These are phyloP conservation scores for Plotosus lineatus DNA, from an alignment of 2,113 vertebrate genomes.

Conservation along the genomic window DNA sequence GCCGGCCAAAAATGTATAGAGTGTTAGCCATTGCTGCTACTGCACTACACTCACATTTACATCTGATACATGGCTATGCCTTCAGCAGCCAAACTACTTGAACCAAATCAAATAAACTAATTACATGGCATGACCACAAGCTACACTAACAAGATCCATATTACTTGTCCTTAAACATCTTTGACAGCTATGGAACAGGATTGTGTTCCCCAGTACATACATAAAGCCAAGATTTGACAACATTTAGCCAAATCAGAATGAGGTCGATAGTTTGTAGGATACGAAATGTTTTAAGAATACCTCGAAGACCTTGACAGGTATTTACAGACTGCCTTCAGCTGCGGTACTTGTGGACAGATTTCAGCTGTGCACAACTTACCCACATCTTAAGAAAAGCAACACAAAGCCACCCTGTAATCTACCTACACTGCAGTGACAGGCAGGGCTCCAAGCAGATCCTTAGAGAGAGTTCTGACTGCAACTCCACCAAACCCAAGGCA, in stretches of 20 bases:
- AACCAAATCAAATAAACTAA: conserved; percentile 27
- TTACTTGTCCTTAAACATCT: conserved; percentile 4
- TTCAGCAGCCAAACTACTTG: not conserved
- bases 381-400: conserved; percentile 39
- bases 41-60: not conserved
- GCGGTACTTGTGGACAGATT: conserved; percentile 27
- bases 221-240: conserved; percentile 8
- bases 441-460: conserved; percentile 33
- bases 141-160: not conserved
- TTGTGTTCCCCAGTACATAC: not conserved
- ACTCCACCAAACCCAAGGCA: conserved; percentile 37
- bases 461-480: conserved; percentile 30
- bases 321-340: conserved; percentile 38
- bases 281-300: not conserved
- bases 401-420: conserved; percentile 47
- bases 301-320: not conserved
- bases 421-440: conserved; percentile 43
- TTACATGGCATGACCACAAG: not conserved
- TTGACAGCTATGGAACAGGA: conserved; percentile 1
- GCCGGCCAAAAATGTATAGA: not conserved
- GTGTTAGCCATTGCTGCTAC: not conserved
- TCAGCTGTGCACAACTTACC: conserved; percentile 29
- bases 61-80: conserved; percentile 15
- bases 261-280: not conserved
- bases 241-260: not conserved